Percentiles rank a stretch among this genome's conserved stretches.
Conservation (phyloP, 2,113 vertebrate species). For the Ceyx cyanopectus region DNA sequence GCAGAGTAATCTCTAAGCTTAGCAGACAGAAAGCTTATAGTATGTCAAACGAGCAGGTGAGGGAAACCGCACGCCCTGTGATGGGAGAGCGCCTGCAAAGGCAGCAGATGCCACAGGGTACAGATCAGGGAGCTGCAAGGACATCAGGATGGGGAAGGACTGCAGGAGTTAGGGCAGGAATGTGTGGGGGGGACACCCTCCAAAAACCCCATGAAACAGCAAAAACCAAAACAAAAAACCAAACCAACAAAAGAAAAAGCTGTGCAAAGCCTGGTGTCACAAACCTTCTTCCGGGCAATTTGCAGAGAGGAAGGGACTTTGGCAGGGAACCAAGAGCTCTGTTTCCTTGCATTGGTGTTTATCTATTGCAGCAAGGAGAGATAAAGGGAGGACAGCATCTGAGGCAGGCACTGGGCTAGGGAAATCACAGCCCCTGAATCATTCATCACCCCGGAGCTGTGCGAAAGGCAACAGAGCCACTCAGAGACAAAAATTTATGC, state of each 20-base stretch:
- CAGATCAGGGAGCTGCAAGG: background rate
- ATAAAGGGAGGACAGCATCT: background rate
- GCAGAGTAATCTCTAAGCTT: background rate
- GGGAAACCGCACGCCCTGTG: background rate
- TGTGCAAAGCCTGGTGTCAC: background rate
- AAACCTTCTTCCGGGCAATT: background rate
- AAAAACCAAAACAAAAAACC: background rate
- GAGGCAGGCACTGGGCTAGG: background rate
- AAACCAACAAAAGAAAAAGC: background rate
- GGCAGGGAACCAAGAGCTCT: background rate
- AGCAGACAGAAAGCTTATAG: background rate
- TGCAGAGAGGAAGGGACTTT: slow-evolving; percentile 28
- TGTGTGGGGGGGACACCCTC: background rate
- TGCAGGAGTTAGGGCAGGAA: background rate
- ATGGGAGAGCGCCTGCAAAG: background rate
- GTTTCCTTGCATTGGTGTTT: background rate
- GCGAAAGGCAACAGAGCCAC: background rate
- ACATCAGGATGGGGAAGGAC: background rate
- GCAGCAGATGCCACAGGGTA: background rate
- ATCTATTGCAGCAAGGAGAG: background rate
- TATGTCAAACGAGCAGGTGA: background rate
- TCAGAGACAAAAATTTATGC: fast-evolving
- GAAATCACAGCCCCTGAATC: fast-evolving
- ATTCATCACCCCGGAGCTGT: fast-evolving
- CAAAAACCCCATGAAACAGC: too few relatives aligned